Base-by-base conservation (phyloP, 2,113 vertebrate genomes). In the Lipophrys pholis region DNA sequence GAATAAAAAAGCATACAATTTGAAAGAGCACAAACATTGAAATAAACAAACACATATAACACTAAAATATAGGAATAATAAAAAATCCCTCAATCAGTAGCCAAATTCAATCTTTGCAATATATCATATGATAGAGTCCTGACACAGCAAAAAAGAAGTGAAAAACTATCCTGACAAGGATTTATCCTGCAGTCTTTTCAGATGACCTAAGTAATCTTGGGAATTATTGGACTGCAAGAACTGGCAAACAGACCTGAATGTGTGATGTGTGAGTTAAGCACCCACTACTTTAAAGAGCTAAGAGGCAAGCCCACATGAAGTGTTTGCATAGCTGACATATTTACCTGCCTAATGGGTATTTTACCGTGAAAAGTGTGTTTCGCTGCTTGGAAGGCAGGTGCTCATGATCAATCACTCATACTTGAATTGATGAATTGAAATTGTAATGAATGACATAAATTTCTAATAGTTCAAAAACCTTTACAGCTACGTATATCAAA, bases 251-350 rank as follows among this genome's bases (percentile, higher is more conserved):
- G 7, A 39, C 43, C 55, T 17, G 35, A 40, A 58, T 42, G 59
- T 59, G 54, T 68, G 7, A 76, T 48, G 41, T 70, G 45, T 45
- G 59, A 21, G 50, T 52, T 73, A 21, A 67, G 81, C 77, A 49
- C 39, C 74, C 21, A 61, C 49, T 50, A 60, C 39, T 76, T 59
- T 51, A 55, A 76, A 5, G 35, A 62, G 64, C 30, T 71, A 69
- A 74, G 42, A 40, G 49, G 58, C 30, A 45, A 76, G 58, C 49
- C 74, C 62, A 50, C 70, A 56, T 66, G 67, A 82, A 84, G 49
- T 87, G 70, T 85, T 81, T 88, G 80, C 74, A 77, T 78, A 80
- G 71, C 77, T 88, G 72, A 82, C 69, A 85, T 78, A 73, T 70
- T 80, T 72, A 82, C 62, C 57, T 81, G 81, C 67, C 80, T 73